Conservation (phyloP, 2,113 vertebrate genomes). For the Muscicapa adusta region DNA sequence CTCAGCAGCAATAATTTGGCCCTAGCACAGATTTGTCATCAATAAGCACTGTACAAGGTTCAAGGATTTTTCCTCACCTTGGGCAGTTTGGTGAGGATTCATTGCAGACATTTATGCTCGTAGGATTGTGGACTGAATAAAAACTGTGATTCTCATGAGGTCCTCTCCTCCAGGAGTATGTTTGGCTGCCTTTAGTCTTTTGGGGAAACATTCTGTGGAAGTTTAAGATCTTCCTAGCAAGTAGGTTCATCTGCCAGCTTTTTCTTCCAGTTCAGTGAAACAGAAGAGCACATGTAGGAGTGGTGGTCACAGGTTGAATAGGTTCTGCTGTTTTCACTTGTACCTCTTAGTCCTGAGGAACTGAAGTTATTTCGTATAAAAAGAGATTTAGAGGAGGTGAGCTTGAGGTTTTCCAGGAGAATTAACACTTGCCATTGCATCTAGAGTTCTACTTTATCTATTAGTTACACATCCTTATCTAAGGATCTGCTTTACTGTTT, state of each 20-base stretch:
- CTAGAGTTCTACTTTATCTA: background rate
- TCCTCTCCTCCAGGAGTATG: background rate
- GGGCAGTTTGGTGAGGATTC: background rate
- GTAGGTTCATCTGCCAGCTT: background rate
- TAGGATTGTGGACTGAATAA: background rate
- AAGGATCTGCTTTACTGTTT: background rate
- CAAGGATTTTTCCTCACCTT: background rate
- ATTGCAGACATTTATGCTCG: background rate
- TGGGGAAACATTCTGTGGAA: background rate
- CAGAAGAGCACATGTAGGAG: rapidly evolving
- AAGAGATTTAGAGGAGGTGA: background rate
- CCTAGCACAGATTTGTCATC: background rate
- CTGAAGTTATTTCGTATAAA: background rate
- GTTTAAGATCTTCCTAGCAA: background rate
- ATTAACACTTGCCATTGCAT: background rate
- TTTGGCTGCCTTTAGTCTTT: background rate
- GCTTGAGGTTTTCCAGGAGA: background rate
- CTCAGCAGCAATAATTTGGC: background rate
- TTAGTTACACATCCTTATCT: background rate
- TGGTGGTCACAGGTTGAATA: background rate
- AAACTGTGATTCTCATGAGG: background rate
- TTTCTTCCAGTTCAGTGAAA: background rate
- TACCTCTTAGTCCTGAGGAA: background rate
- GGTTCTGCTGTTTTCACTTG: background rate
- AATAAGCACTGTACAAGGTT: background rate